phyloP scores from a whole-genome alignment of 2,888 invertebrate genomes.

The Dascillus cervinus region DNA sequence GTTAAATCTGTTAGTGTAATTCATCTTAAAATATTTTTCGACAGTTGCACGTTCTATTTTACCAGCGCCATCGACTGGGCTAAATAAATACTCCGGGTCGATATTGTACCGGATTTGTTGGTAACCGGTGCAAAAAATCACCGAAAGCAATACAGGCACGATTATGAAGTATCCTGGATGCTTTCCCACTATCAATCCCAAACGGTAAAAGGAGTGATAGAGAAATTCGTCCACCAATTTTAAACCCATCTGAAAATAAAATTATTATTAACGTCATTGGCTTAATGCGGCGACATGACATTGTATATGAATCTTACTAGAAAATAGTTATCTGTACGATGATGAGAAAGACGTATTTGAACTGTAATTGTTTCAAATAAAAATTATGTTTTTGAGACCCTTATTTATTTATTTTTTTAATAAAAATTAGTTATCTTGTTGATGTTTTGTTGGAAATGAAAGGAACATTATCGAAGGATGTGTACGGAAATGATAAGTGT shows the following conservation, averaged over 20 bases:
- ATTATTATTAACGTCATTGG: too few relatives aligned
- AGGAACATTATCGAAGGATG: too few relatives aligned
- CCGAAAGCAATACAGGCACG: slow-evolving; percentile 72
- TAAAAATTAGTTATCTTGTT: too few relatives aligned
- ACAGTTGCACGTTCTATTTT: slow-evolving; percentile 74
- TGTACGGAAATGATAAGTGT: too few relatives aligned
- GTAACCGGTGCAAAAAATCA: slow-evolving; percentile 80
- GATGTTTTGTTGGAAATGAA: too few relatives aligned
- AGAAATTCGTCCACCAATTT: slow-evolving; percentile 73
- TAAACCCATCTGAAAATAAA: slow-evolving; percentile 59
- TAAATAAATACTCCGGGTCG: slow-evolving; percentile 89
- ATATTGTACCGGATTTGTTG: slow-evolving; percentile 83
- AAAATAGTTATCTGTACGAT: too few relatives aligned
- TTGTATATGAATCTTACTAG: too few relatives aligned
- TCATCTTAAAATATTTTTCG: slow-evolving; percentile 78
- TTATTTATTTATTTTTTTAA: too few relatives aligned
- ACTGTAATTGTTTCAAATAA: too few relatives aligned
- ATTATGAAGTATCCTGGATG: slow-evolving; percentile 86
- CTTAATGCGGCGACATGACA: too few relatives aligned
- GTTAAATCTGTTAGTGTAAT: slow-evolving; percentile 79
- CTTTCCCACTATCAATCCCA: slow-evolving; percentile 70
- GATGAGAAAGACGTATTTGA: too few relatives aligned
- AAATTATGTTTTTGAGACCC: too few relatives aligned
- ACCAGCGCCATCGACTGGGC: slow-evolving; percentile 79
- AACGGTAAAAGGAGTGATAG: slow-evolving; percentile 71